These are phyloP conservation scores for Drosophila fulvimacula DNA, from an alignment of 2,888 invertebrate genomes.

Conservation along the genomic window DNA sequence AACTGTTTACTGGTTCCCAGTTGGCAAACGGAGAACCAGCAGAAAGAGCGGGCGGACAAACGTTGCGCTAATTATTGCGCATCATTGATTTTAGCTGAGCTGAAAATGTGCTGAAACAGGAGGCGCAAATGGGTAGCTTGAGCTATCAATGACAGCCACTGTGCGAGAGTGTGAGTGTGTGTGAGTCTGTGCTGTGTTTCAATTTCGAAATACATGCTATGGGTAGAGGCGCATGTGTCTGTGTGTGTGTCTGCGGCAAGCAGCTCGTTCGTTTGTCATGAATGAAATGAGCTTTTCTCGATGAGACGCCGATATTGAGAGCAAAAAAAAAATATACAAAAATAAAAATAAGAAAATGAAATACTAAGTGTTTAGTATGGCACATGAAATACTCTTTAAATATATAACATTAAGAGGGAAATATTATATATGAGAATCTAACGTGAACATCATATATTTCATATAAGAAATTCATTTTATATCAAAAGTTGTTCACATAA, in stretches of 20 bases:
- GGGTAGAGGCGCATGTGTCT: not conserved
- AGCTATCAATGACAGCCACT: slow-evolving; percentile 70
- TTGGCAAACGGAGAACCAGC: slow-evolving; percentile 2
- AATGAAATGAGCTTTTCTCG: slow-evolving; percentile 66
- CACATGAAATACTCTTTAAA: slow-evolving; percentile 12
- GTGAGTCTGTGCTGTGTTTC: slow-evolving; percentile 52
- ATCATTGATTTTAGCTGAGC: slow-evolving; percentile 63
- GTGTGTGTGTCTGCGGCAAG: slow-evolving; percentile 10
- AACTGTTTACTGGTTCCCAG: slow-evolving; percentile 25
- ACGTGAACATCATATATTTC: not conserved
- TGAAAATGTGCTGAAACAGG: slow-evolving; percentile 13
- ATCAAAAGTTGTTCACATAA: not conserved
- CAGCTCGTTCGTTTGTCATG: slow-evolving; percentile 51
- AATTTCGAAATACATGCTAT: slow-evolving; percentile 58
- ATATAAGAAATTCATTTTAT: not conserved
- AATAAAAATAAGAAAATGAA: not conserved
- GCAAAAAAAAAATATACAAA: not conserved
- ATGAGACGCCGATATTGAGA: slow-evolving; percentile 23
- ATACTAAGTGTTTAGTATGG: not conserved
- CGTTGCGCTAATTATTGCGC: slow-evolving; percentile 78
- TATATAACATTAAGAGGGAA: not conserved
- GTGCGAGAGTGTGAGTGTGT: slow-evolving; percentile 41
- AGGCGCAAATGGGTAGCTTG: slow-evolving; percentile 10
- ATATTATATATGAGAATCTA: not conserved
- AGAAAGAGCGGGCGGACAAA: slow-evolving; percentile 43